Percentiles rank a stretch among this genome's conserved stretches.
Evolutionary conservation across 2,797 vertebrate species (phyloP).

Genomic region (Cirrhinus mrigala): DNA sequence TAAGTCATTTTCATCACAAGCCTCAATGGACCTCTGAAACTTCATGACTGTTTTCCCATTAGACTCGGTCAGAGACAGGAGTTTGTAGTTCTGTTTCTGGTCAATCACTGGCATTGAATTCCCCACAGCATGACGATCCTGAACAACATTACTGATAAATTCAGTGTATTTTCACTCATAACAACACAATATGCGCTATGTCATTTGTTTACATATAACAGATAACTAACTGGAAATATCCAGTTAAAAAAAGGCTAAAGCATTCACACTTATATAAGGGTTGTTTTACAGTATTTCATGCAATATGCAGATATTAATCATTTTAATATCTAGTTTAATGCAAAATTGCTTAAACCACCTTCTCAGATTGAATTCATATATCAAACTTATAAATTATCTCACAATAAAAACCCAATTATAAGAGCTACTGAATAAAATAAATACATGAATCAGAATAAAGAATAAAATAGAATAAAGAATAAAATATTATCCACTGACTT

Average conservation of each 20-base stretch:
- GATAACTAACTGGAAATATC: background rate
- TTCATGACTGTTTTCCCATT: slow-evolving; percentile 76
- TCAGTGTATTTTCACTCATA: background rate
- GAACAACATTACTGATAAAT: slow-evolving; percentile 3
- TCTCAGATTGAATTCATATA: background rate
- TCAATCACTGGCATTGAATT: slow-evolving; percentile 73
- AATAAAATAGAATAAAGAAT: background rate
- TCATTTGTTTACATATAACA: background rate
- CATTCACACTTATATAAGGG: background rate
- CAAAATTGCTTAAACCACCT: background rate
- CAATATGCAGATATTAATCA: background rate
- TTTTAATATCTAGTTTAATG: background rate
- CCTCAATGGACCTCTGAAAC: slow-evolving; percentile 72
- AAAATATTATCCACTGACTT: background rate
- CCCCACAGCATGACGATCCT: slow-evolving; percentile 79
- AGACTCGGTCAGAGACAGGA: slow-evolving; percentile 75
- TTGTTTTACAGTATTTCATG: background rate
- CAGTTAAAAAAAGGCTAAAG: background rate
- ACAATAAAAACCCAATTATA: background rate
- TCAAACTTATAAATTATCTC: background rate
- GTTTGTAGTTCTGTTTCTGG: slow-evolving; percentile 77
- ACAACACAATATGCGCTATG: background rate
- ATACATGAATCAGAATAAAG: background rate
- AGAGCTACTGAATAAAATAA: background rate
- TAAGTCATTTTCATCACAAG: slow-evolving; percentile 77